Evolutionary conservation across 2,797 vertebrate genomes (phyloP).

Genomic region (Podarcis siculus): DNA sequence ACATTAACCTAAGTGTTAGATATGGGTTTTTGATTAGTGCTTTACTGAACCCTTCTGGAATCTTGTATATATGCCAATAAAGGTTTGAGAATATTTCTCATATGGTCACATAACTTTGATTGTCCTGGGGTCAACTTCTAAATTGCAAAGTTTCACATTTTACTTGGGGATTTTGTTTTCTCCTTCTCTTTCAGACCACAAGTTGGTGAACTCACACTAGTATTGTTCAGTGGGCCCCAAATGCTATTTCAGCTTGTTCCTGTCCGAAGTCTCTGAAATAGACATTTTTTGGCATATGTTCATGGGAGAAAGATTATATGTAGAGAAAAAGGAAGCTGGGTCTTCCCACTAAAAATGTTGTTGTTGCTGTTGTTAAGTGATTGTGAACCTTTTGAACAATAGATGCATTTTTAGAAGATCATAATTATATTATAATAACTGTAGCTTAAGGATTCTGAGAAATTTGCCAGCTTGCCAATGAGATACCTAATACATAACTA

Average conservation of each 20-base stretch:
- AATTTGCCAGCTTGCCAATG: conserved; percentile 52
- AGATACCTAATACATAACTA: conserved; percentile 27
- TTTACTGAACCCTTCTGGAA: too few species aligned
- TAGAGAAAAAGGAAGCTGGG: conserved; percentile 41
- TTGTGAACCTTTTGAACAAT: conserved; percentile 45
- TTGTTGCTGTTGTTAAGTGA: conserved; percentile 18
- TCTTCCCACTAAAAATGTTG: conserved; percentile 16
- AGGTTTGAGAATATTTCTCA: too few species aligned
- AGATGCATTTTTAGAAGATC: conserved; percentile 29
- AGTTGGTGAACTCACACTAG: not conserved
- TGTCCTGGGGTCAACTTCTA: too few species aligned
- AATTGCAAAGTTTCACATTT: not conserved
- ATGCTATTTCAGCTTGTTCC: not conserved
- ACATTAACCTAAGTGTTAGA: too few species aligned
- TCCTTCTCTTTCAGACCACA: not conserved
- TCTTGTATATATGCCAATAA: too few species aligned
- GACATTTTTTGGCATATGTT: conserved; percentile 20
- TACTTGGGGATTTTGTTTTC: not conserved
- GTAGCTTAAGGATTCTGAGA: conserved; percentile 37
- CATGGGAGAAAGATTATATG: conserved; percentile 26
- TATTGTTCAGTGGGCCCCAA: not conserved
- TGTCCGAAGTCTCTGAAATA: conserved; percentile 19
- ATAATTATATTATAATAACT: conserved; percentile 25
- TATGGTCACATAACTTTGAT: too few species aligned
- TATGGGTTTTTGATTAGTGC: too few species aligned